Percentiles rank a stretch among this genome's conserved stretches.
These are phyloP conservation scores for Mesoclemmys tuberculata DNA, from an alignment of 2,113 vertebrate genomes.

Conservation along the genomic window DNA sequence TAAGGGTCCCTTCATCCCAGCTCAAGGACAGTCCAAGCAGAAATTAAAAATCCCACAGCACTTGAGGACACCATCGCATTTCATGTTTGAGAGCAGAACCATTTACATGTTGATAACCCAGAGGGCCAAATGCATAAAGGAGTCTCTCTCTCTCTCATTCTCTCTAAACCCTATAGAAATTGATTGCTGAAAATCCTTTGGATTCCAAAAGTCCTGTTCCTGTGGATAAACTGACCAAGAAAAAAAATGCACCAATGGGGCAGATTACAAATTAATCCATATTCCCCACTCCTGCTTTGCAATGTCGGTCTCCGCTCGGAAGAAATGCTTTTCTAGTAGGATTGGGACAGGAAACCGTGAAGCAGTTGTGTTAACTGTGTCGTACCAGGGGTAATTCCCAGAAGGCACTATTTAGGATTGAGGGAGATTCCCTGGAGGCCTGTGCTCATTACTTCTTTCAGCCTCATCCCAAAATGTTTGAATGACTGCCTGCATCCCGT, in stretches of 20 bases:
- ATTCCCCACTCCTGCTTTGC: background rate
- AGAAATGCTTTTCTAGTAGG: background rate
- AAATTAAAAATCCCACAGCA: background rate
- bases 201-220: background rate
- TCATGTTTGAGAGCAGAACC: background rate
- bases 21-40: background rate
- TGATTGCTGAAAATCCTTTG: background rate
- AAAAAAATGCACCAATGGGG: too few species aligned
- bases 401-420: slow-evolving; percentile 35
- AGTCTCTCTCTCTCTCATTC: background rate
- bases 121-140: background rate
- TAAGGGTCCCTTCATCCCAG: too few species aligned
- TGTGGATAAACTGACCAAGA: background rate
- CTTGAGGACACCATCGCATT: background rate
- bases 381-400: slow-evolving; percentile 9
- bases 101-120: background rate
- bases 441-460: fast-evolving
- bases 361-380: background rate
- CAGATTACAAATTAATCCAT: slow-evolving; percentile 13
- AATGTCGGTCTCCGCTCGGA: background rate
- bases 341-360: slow-evolving; percentile 22
- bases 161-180: background rate
- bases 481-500: background rate
- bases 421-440: slow-evolving; percentile 43
- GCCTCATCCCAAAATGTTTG: background rate